Percentiles rank a stretch among this genome's conserved stretches.
Conservation (phyloP, 2,797 vertebrate genomes). For the Taeniopygia guttata region DNA sequence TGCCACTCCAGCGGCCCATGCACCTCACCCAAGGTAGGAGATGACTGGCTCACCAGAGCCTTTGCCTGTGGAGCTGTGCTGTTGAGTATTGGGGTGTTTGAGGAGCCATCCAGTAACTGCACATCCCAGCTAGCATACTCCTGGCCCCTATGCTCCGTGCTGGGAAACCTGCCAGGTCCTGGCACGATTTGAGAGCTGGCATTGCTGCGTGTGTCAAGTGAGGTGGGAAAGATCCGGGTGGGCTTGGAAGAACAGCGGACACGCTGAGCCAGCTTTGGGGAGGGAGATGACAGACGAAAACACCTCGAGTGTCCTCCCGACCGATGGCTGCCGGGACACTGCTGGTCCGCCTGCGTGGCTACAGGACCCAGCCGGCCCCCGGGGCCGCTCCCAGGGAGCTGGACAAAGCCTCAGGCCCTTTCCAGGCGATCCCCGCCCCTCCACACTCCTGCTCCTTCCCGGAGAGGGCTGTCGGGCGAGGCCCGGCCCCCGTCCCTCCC, state of each 20-base stretch:
- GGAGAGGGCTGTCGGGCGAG: neutral
- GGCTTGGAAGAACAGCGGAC: neutral
- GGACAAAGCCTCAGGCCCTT: neutral
- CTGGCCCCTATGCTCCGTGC: neutral
- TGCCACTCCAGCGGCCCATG: slow-evolving; percentile 77
- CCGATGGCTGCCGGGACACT: neutral
- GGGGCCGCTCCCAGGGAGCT: neutral
- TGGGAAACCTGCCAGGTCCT: neutral
- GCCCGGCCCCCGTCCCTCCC: neutral
- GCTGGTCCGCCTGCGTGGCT: neutral
- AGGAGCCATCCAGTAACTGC: neutral
- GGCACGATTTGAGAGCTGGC: neutral
- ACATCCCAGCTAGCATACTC: neutral
- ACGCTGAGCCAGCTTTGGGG: neutral
- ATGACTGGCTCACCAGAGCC: rapidly evolving
- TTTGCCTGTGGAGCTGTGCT: neutral
- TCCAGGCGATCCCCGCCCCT: neutral
- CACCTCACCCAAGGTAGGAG: slow-evolving; percentile 89
- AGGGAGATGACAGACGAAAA: neutral
- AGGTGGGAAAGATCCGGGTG: neutral
- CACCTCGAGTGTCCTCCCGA: neutral
- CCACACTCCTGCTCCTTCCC: no score
- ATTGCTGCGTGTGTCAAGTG: neutral
- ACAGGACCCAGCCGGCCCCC: neutral
- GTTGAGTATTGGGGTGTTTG: neutral